Evolutionary conservation across 2,888 invertebrate species (phyloP).

Genomic region (Cheilosia scutellata): DNA sequence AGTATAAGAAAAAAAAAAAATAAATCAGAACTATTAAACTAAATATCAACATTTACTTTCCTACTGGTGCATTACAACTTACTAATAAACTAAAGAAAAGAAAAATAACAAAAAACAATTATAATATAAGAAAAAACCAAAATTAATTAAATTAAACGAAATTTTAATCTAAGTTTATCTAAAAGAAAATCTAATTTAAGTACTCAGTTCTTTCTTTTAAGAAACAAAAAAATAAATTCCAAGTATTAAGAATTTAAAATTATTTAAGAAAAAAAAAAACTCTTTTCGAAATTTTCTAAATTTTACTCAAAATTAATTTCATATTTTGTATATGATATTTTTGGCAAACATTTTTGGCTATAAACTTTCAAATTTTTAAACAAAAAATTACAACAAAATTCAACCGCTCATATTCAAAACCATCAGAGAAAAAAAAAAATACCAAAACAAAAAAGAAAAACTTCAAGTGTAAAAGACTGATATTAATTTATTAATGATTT

Average conservation of each 20-base stretch:
- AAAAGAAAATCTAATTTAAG: constrained; percentile 72
- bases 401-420: constrained; percentile 61
- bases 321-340: constrained; percentile 74
- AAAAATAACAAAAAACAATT: constrained; percentile 42
- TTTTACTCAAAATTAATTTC: constrained; percentile 70
- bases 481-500: constrained; percentile 74
- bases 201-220: constrained; percentile 59
- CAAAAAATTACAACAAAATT: constrained; percentile 58
- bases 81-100: constrained; percentile 67
- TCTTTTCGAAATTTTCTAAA: constrained; percentile 69
- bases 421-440: constrained; percentile 58
- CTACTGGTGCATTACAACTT: constrained; percentile 80
- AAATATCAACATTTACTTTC: constrained; percentile 80
- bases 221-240: constrained; percentile 33
- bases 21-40: constrained; percentile 78
- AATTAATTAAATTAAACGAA: constrained; percentile 54
- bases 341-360: constrained; percentile 79
- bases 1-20: constrained; percentile 60
- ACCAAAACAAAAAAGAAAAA: constrained; percentile 37
- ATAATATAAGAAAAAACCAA: constrained; percentile 71
- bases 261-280: constrained; percentile 77
- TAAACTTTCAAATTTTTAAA: constrained; percentile 80
- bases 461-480: constrained; percentile 78
- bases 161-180: constrained; percentile 55
- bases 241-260: constrained; percentile 61